Evolutionary conservation across 92 coral and sea anemone species (phyloP).

Genomic region (Montipora capitata): DNA sequence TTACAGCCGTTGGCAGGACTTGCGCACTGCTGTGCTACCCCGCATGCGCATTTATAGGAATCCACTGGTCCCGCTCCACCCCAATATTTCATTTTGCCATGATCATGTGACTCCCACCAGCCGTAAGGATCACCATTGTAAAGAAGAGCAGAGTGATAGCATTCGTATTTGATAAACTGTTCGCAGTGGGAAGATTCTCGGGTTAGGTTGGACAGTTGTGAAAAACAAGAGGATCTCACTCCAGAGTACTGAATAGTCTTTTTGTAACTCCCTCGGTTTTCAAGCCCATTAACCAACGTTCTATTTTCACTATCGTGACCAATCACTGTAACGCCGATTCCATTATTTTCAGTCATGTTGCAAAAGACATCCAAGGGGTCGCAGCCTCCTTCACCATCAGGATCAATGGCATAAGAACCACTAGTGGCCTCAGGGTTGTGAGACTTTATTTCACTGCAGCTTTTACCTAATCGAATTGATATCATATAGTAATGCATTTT

Average conservation of each 20-base stretch:
- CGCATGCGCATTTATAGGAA: not conserved
- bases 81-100: not conserved
- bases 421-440: not conserved
- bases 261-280: not conserved
- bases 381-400: not conserved
- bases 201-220: not conserved
- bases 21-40: not conserved
- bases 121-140: not conserved
- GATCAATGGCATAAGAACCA: not conserved
- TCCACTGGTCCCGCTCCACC: not conserved
- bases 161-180: not conserved
- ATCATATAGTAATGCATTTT: no score
- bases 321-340: not conserved
- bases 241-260: not conserved
- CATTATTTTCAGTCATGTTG: not conserved
- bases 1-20: not conserved
- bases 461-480: not conserved
- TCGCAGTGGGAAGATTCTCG: not conserved
- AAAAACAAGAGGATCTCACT: not conserved
- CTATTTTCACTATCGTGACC: not conserved
- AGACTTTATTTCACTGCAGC: not conserved
- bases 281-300: not conserved
- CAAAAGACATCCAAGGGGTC: not conserved
- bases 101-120: not conserved
- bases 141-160: not conserved